A percentile compares a stretch with the other conserved stretches of the same genome.
Evolutionary conservation across 2,113 vertebrate species (phyloP).

Genomic region (Rhegmatorhina hoffmannsi): DNA sequence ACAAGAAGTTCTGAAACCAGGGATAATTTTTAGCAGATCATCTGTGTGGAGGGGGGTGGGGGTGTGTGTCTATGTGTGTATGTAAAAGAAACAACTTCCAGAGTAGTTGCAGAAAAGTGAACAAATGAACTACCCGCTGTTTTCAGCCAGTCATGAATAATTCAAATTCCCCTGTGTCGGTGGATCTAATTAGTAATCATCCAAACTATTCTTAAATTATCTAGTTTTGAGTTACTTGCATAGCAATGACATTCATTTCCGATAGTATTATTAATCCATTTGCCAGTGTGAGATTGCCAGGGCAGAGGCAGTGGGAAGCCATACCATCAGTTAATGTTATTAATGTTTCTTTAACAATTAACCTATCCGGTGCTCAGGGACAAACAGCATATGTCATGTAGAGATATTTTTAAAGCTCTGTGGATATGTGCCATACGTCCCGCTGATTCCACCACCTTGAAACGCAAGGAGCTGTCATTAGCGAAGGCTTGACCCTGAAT

Average conservation of each 20-base stretch:
- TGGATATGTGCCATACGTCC: neutral
- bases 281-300: constrained; percentile 55
- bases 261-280: constrained; percentile 78
- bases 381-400: constrained; percentile 43
- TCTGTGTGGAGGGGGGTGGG: neutral
- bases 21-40: constrained; percentile 51
- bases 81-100: constrained; percentile 64
- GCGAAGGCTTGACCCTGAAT: neutral
- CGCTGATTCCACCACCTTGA: constrained; percentile 26
- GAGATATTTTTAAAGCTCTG: constrained; percentile 60
- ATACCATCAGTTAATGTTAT: constrained; percentile 52
- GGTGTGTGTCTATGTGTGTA: too few relatives aligned
- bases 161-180: constrained; percentile 73
- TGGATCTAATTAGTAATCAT: constrained; percentile 81
- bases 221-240: constrained; percentile 74
- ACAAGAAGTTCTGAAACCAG: constrained; percentile 39
- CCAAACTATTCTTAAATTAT: constrained; percentile 81
- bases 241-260: constrained; percentile 71
- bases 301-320: constrained; percentile 56
- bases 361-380: constrained; percentile 49
- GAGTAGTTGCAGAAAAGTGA: constrained; percentile 74
- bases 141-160: constrained; percentile 81
- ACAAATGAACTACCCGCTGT: constrained; percentile 75
- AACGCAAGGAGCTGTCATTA: constrained; percentile 11
- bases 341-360: constrained; percentile 69